Evolutionary conservation across 2,797 vertebrate species (phyloP).

Genomic region (Luscinia megarhynchos): DNA sequence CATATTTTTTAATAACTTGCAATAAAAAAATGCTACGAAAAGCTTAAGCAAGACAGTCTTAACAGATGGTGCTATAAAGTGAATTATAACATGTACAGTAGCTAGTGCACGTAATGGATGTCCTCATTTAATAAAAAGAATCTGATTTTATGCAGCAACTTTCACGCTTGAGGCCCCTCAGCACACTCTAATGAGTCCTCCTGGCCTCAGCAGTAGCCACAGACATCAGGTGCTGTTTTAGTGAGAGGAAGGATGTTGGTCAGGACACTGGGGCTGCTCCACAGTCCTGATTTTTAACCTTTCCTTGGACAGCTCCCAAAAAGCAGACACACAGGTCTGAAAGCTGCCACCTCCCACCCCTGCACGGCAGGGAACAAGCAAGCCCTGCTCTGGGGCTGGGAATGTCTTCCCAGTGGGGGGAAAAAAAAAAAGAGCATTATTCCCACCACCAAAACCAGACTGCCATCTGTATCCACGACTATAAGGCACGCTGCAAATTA

Average conservation of each 20-base stretch:
- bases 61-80: conserved; percentile 72
- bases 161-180: conserved; percentile 59
- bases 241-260: not conserved
- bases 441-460: conserved; percentile 25
- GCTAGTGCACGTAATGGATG: conserved; percentile 34
- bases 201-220: conserved; percentile 19
- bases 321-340: not conserved
- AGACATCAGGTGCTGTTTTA: not conserved
- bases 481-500: conserved; percentile 48
- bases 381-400: not conserved
- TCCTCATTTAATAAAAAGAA: conserved; percentile 57
- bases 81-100: conserved; percentile 63
- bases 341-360: conserved; percentile 36
- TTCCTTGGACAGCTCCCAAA: conserved; percentile 46
- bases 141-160: conserved; percentile 53
- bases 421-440: not conserved
- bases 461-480: conserved; percentile 50
- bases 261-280: not conserved
- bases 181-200: conserved; percentile 45
- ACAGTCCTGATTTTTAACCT: conserved; percentile 27
- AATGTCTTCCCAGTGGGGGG: not conserved
- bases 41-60: conserved; percentile 60
- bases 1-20: conserved; percentile 68
- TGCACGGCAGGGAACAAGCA: conserved; percentile 1
- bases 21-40: conserved; percentile 54